phyloP scores from a whole-genome alignment of 2,888 invertebrate genomes.

The Lordiphosa andalusiaca region DNA sequence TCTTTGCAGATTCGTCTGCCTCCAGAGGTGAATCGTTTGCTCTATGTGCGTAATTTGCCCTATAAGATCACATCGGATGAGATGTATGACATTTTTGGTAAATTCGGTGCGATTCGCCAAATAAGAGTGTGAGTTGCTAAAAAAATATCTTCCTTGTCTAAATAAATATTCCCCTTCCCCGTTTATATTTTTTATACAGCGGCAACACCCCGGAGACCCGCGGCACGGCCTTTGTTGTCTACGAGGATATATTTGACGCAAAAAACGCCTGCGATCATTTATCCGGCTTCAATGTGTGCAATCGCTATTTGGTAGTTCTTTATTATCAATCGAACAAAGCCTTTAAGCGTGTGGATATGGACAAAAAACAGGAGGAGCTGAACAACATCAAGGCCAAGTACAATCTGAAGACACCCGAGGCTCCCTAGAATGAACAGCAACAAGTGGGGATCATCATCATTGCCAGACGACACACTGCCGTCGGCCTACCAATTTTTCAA shows the following conservation, averaged over 20 bases:
- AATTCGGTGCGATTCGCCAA: conserved; percentile 99
- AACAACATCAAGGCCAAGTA: conserved; percentile 97
- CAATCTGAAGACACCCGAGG: conserved; percentile 84
- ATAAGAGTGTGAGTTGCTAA: conserved; percentile 92
- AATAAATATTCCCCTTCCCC: background rate
- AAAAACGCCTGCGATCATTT: conserved; percentile 99
- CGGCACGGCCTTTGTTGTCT: conserved; percentile 99
- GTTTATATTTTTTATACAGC: conserved; percentile 80
- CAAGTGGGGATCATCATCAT: conserved; percentile 10
- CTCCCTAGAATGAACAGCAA: conserved; percentile 37
- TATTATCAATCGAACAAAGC: conserved; percentile 98
- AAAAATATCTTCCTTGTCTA: too few relatives aligned
- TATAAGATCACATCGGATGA: conserved; percentile 99
- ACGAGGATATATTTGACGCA: conserved; percentile 99
- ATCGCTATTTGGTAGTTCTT: conserved; percentile 98
- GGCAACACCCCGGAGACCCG: conserved; percentile 98
- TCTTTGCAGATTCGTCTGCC: conserved; percentile 92
- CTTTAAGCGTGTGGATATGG: conserved; percentile 96
- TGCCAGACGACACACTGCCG: background rate
- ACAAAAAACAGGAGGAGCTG: conserved; percentile 97
- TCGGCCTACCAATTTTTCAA: conserved; percentile 17
- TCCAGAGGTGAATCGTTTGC: conserved; percentile 98
- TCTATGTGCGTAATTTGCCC: conserved; percentile 98
- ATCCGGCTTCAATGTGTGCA: conserved; percentile 99
- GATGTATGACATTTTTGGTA: conserved; percentile 99